Evolutionary conservation across 2,797 vertebrate species (phyloP), one percentile per base, ranked within the genome.

Genomic region (Parotocinclus haroldoi): DNA sequence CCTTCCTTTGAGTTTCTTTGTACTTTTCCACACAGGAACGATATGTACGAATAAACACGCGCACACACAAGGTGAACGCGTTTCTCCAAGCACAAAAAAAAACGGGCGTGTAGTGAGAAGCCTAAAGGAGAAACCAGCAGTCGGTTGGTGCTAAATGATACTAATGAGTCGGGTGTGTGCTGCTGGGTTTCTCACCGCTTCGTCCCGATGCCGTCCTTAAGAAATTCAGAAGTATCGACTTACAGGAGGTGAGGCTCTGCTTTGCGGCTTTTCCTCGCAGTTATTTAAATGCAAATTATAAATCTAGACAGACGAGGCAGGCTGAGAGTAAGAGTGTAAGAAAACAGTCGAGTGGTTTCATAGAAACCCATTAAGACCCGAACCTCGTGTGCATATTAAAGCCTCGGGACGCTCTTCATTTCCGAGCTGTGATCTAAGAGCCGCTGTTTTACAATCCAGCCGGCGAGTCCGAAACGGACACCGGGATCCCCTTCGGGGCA

Each of bases 81-180:
- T 9, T 5, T 40, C 38, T 40, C 5, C 38, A 5, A 40, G 38
- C 1, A 51, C 17, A 52, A n/a, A n/a, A n/a, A n/a, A n/a, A n/a
- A 11, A 9, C 14, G 40, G 18, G 10, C 9, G 17, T 9, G 10
- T 44, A 46, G 12, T 65, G 51, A 53, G 9, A 18, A 54, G 14
- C 19, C 17, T 9, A 3, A 17, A 39, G 57, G 37, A 14, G 10
- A 57, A 72, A 38, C 48, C 68, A 63, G 63, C 66, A 69, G 71
- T 61, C 81, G 78, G 81, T 80, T 68, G 69, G 56, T 17, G 39
- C 79, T 90, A 89, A 91, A 91, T 89, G 88, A 90, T 91, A 91
- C 87, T 85, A 90, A 91, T 82, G 87, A 90, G 81, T 86, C 82
- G 84, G 87, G 86, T 91, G 88, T 88, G 86, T 83, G 82, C 84